Conservation (phyloP, 1,140 invertebrate species). For the Diprion similis region DNA sequence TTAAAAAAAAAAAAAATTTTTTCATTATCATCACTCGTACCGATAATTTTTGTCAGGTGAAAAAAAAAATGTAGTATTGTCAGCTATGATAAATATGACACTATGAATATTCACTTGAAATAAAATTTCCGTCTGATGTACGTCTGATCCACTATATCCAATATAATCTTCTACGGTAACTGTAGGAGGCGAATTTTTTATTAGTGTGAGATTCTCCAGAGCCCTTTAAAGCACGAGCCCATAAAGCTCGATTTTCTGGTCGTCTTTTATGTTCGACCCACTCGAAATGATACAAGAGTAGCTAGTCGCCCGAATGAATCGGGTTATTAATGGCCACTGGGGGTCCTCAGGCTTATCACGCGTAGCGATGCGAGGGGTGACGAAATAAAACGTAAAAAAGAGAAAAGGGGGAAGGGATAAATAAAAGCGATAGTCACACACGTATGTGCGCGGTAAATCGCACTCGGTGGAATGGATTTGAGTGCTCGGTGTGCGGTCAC, state of each 20-base stretch:
- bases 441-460: too few relatives aligned
- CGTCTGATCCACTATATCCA: background rate
- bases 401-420: background rate
- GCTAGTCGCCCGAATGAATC: background rate
- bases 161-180: background rate
- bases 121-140: background rate
- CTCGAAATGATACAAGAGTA: background rate
- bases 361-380: background rate
- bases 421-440: background rate
- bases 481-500: too few relatives aligned
- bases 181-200: too few relatives aligned
- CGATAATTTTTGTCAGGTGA: too few relatives aligned
- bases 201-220: background rate
- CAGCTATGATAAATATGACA: background rate
- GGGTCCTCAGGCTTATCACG: background rate
- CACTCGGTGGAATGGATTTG: too few relatives aligned
- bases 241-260: background rate
- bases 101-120: background rate
- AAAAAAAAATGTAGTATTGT: background rate
- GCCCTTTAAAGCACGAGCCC: background rate
- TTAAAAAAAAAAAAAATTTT: too few relatives aligned
- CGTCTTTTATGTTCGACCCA: background rate
- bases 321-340: background rate
- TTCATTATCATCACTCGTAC: too few relatives aligned
- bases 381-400: background rate